Conservation (phyloP, 2,888 invertebrate genomes). For the Bibio marci region DNA sequence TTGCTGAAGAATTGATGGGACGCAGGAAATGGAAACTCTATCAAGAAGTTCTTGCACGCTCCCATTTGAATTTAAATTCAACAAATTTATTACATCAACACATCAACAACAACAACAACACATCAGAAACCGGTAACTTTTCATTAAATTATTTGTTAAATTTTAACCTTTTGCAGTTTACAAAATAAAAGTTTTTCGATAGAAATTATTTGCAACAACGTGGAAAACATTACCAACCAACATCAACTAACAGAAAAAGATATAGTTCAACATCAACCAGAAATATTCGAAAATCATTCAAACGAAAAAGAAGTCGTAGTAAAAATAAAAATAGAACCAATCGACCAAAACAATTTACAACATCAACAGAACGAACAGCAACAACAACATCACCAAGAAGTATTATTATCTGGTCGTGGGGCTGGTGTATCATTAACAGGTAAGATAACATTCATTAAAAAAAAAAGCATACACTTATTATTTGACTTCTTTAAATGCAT, state of each 20-base stretch:
- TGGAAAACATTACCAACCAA: not conserved
- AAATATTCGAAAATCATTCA: conserved; percentile 9
- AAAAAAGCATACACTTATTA: too few relatives aligned
- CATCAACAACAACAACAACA: conserved; percentile 3
- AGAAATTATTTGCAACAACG: conserved; percentile 6
- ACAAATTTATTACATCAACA: not conserved
- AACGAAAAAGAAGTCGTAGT: conserved; percentile 9
- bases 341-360: conserved; percentile 5
- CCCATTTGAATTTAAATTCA: conserved; percentile 25
- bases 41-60: conserved; percentile 54
- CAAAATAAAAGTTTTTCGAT: conserved; percentile 5
- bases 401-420: too few relatives aligned
- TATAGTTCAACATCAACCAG: conserved; percentile 6
- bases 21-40: conserved; percentile 91
- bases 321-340: conserved; percentile 10
- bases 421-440: not conserved
- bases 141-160: not conserved
- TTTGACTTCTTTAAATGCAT: too few relatives aligned
- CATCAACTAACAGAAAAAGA: conserved; percentile 1
- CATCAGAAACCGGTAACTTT: conserved; percentile 4
- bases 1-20: conserved; percentile 94
- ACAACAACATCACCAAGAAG: too few relatives aligned
- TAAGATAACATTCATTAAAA: not conserved
- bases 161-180: not conserved
- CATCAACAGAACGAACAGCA: not conserved